phyloP scores from a whole-genome alignment of 2,888 invertebrate species.

The Drosophila demipolita region DNA sequence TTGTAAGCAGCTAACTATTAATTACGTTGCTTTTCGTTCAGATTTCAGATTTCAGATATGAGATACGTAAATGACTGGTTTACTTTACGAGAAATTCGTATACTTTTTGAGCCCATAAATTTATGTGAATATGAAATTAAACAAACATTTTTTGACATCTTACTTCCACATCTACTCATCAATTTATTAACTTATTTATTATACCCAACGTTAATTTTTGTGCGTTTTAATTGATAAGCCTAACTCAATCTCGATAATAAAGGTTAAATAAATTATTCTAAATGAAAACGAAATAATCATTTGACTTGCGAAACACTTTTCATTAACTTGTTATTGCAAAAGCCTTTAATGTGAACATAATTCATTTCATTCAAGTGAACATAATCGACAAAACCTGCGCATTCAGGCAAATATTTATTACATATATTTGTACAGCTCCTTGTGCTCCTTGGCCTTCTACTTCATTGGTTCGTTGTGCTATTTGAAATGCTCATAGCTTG shows the following conservation, averaged over 20 bases:
- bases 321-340: conserved; percentile 6
- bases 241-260: not conserved
- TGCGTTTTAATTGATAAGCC: not conserved
- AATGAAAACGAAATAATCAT: not conserved
- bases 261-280: not conserved
- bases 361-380: conserved; percentile 55
- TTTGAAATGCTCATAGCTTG: conserved; percentile 27
- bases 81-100: not conserved
- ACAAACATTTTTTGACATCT: not conserved
- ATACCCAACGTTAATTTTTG: not conserved
- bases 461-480: conserved; percentile 51
- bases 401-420: conserved; percentile 53
- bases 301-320: conserved; percentile 13
- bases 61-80: not conserved
- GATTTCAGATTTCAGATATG: not conserved
- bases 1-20: not conserved
- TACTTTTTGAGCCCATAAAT: not conserved
- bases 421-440: conserved; percentile 39
- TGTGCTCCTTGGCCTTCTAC: conserved; percentile 39
- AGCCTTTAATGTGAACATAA: conserved; percentile 47
- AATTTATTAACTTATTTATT: not conserved
- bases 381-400: conserved; percentile 24
- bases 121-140: not conserved
- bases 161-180: not conserved
- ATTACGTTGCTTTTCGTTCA: not conserved